Base-by-base conservation (phyloP, 2,797 vertebrate species). In the Neomorphus geoffroyi region DNA sequence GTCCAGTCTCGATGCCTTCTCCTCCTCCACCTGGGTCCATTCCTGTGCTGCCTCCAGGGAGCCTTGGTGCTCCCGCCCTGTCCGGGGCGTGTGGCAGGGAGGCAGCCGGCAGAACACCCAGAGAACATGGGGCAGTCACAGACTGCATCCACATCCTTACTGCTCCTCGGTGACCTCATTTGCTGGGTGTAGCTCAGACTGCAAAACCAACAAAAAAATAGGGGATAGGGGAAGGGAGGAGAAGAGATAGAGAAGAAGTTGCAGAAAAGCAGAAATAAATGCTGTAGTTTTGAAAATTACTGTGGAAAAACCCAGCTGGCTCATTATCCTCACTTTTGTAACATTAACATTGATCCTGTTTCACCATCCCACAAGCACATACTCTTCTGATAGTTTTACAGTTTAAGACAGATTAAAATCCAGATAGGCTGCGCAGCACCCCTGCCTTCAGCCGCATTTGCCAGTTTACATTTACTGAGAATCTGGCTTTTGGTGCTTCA, bases 221-320 rank as follows among this genome's bases (percentile, higher is more conserved):
- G 7, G 8, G 74, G 83, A 90, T 87, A 88, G 74, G 94, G 90
- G 90, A 93, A 93, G 83, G 78, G 86, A 93, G 78, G 83, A 92
- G 94, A 94, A 93, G 35, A 92, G 80, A 88, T 27, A 86, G 90
- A 93, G 92, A 77, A 95, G 91, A 94, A 85, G 83, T 73, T 92
- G 88, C 88, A 95, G 88, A 95, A 97, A 96, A 96, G 95, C 95
- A 97, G 96, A 96, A 97, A 96, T 92, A 90, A 93, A 77, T 0
- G 13, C 70, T 80, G 70, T n/a, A 58, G 60, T 96, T 95, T 86
- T 94, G 61, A 95, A 94, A 93, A 95, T 54, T 56, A 26, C 67
- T 92, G 80, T 88, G 96, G 96, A 95, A 95, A 97, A 96, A 94
- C 95, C 96, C 96, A 93, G 91, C 90, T 96, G 96, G 94, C 94